Evolutionary conservation across 64 coral and sea anemone species (phyloP), one percentile per base, ranked within the genome.

Genomic region (Montipora sp.): DNA sequence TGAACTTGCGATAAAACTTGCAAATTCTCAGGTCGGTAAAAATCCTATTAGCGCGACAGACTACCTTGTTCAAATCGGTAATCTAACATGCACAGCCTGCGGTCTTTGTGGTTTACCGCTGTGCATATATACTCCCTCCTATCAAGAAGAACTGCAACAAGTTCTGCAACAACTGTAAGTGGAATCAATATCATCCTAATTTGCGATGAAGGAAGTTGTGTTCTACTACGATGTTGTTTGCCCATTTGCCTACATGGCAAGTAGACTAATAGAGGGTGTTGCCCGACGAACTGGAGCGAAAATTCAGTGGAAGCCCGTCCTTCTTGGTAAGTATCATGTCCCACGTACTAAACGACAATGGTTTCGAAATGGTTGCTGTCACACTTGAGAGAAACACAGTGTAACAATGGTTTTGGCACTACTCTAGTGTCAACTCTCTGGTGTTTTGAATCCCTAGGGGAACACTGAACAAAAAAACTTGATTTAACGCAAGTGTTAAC

Each of bases 151-250:
- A 36, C 36, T 36, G 36, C 36, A 36, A 36, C 36, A 36, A 36
- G 65, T 55, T 36, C 36, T 36, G 1, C 36, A 36, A 36, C 36
- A 36, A 57, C 53, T 11, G 53, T 11, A 57, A 57, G 6, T 57
- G 53, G 7, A 36, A 11, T 57, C 7, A 11, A 57, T 6, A 11
- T 63, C 0, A 15, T 13, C 58, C 51, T 24, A 59, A 21, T 48
- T 13, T 36, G 13, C 53, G 58, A 98, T 98, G 96, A 98, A 93
- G 79, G 93, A 98, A 81, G 71, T 98, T 14, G 88, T 95, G 47
- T 98, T 98, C 48, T 98, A 98, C 59, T 98, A 98, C 76, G 96
- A 98, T 90, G 88, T 98, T 66, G 96, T 98, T 77, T 98, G 96
- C 58, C 96, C 96, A 19, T 98, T 98, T 87, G 94, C 94, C 50